These are phyloP conservation scores for Pristionchus entomophagus DNA, from an alignment of 2,888 invertebrate species.

Conservation along the genomic window DNA sequence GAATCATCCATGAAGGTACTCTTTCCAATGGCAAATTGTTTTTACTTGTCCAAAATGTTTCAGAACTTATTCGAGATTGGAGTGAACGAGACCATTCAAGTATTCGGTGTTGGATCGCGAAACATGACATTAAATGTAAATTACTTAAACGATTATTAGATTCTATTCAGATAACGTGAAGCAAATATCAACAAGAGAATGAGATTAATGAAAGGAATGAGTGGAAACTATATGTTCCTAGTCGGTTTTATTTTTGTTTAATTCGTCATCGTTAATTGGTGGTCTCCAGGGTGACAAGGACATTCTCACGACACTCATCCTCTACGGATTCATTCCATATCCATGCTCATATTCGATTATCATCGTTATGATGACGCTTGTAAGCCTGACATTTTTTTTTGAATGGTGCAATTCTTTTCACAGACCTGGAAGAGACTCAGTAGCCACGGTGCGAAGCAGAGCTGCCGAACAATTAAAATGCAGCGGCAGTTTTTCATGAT, in stretches of 20 bases:
- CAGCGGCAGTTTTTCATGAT: neutral
- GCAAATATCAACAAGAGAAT: too few species aligned
- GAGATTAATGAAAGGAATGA: too few species aligned
- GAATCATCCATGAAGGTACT: neutral
- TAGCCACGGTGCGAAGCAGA: neutral
- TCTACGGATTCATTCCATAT: neutral
- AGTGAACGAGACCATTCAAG: neutral
- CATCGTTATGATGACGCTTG: neutral
- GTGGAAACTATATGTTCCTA: too few species aligned
- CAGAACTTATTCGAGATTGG: neutral
- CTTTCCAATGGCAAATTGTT: neutral
- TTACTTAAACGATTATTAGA: too few species aligned
- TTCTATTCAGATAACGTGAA: too few species aligned
- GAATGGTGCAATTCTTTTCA: neutral
- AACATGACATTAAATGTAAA: neutral
- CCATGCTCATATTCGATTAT: neutral
- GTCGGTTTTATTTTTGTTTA: too few species aligned
- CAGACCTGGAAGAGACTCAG: neutral
- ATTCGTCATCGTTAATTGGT: neutral
- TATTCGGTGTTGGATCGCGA: neutral
- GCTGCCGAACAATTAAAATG: neutral
- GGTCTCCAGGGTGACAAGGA: neutral
- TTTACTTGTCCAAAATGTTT: neutral
- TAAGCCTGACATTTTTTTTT: neutral
- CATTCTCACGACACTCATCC: neutral